These are phyloP conservation scores for Drosophila mulleri DNA, from an alignment of 2,888 invertebrate species.

Conservation along the genomic window DNA sequence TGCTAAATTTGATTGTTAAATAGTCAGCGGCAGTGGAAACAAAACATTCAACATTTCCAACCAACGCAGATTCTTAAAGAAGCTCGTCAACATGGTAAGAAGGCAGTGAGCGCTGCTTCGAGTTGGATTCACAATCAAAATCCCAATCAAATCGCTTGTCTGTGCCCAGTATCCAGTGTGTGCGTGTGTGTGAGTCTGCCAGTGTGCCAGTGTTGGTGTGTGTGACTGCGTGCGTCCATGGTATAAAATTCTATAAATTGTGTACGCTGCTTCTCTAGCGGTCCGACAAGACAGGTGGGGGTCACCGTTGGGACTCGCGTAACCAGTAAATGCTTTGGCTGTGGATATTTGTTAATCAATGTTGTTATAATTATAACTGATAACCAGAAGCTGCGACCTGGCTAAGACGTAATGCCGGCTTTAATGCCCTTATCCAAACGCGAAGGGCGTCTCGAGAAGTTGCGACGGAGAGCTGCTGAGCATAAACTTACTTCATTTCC, in stretches of 20 bases:
- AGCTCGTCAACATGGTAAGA: constrained; percentile 75
- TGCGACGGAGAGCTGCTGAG: not conserved
- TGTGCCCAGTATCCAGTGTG: constrained; percentile 25
- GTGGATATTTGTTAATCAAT: constrained; percentile 16
- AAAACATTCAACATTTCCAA: constrained; percentile 69
- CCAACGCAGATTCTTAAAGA: constrained; percentile 67
- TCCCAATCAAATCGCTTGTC: constrained; percentile 41
- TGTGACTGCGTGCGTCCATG: constrained; percentile 24
- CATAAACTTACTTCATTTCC: not conserved
- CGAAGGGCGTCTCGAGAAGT: not conserved
- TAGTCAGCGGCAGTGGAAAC: constrained; percentile 23
- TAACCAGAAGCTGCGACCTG: not conserved
- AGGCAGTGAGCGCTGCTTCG: not conserved
- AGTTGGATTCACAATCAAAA: constrained; percentile 25
- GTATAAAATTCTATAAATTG: constrained; percentile 56
- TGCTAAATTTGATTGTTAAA: constrained; percentile 50
- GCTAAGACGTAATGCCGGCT: constrained; percentile 18
- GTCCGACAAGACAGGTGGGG: constrained; percentile 33
- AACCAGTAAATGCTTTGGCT: constrained; percentile 22
- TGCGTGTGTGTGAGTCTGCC: constrained; percentile 17
- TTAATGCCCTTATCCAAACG: not conserved
- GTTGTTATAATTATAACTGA: not conserved
- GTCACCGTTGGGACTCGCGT: constrained; percentile 27
- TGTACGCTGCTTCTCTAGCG: constrained; percentile 35
- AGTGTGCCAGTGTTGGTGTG: constrained; percentile 12